Evolutionary conservation across 2,797 vertebrate genomes (phyloP), one percentile per base, ranked within the genome.

Genomic region (Siniperca obscura): DNA sequence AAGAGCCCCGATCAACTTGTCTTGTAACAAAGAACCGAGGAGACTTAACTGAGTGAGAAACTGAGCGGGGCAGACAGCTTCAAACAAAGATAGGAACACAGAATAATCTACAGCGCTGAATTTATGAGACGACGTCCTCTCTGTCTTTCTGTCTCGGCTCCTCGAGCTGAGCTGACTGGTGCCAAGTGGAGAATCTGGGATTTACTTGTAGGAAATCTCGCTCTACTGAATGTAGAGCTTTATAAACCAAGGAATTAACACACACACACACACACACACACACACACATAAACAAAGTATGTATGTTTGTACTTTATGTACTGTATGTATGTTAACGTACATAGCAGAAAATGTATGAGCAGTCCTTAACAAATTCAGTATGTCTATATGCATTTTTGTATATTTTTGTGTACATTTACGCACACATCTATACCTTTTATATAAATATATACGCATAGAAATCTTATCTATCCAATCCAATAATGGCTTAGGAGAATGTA

Each of bases 171-270:
- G 94, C 94, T 93, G 86, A 93, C 89, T 93, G 95, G 95, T 95
- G 96, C 93, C 94, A 94, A 94, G 88, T 90, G 93, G 86, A 92
- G 93, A 89, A 91, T 88, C 87, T 89, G 86, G 65, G 93, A 90
- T 94, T 85, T 92, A 78, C 76, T 95, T 84, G 87, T 93, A 94
- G 93, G 89, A 94, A 95, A 95, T 94, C 90, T 95, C 85, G 86
- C 95, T 96, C 96, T 93, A 91, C 83, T 78, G 78, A 96, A 94
- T 94, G 93, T 96, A 92, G 96, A 95, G 93, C 95, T 95, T 96
- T 95, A 93, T 87, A 95, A 94, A 94, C 92, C 92, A 94, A 95
- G 92, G 93, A 93, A 90, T 94, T 90, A 90, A 88, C 82, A 74
- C 73, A 80, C 77, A 78, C 72, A 34, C 70, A 84, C 82, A 74